phyloP scores from a whole-genome alignment of 2,797 vertebrate species.

The Sebastes vulpes region DNA sequence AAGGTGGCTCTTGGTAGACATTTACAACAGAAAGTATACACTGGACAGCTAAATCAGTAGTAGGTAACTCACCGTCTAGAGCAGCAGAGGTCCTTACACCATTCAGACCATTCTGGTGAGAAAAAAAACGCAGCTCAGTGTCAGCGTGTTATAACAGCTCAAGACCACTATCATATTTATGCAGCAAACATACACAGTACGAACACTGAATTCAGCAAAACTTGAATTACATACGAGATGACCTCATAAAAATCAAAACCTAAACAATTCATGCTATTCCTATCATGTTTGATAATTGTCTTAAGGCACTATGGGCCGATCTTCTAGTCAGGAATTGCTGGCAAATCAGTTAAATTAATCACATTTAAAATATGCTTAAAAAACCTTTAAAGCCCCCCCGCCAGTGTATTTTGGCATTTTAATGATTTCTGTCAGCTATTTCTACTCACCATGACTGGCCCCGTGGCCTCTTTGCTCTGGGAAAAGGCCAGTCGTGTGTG shows the following conservation, averaged over 20 bases:
- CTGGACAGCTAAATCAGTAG: neutral
- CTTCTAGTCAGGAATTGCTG: neutral
- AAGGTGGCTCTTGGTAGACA: neutral
- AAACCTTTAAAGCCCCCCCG: neutral
- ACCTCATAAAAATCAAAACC: neutral
- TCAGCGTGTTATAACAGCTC: neutral
- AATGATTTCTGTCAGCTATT: neutral
- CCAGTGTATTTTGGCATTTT: too few species aligned
- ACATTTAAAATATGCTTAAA: neutral
- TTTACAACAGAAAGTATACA: neutral
- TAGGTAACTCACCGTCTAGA: slow-evolving; percentile 90
- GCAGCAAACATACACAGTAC: neutral
- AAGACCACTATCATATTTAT: neutral
- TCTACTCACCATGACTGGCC: slow-evolving; percentile 87
- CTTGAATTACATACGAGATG: neutral
- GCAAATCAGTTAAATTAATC: neutral
- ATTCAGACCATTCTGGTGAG: slow-evolving; percentile 91
- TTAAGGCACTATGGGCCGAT: neutral
- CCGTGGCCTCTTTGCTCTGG: slow-evolving; percentile 86
- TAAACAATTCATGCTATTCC: neutral
- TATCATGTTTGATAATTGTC: neutral
- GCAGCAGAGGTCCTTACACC: slow-evolving; percentile 89
- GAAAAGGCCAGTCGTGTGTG: slow-evolving; percentile 86
- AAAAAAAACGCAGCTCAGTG: slow-evolving; percentile 35
- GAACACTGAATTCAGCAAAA: neutral